Evolutionary conservation across 2,888 invertebrate genomes (phyloP), one percentile per base, ranked within the genome.

Genomic region (Bruchidius siliquastri): DNA sequence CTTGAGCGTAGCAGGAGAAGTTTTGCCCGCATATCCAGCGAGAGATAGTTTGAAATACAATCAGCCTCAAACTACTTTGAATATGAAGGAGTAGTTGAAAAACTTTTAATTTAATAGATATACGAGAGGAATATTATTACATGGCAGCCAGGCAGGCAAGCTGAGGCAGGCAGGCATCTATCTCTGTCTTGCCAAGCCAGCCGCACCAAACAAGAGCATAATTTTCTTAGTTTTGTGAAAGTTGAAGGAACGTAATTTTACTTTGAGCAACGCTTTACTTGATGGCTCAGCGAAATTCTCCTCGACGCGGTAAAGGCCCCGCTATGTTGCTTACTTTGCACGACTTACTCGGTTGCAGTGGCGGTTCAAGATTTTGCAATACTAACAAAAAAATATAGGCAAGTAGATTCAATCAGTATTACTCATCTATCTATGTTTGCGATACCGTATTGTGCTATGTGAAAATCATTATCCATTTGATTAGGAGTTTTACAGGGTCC

Each of bases 191-290:
- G 18, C 49, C 49, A 49, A 49, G 49, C 49, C 49, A 4, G 49
- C 13, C 49, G 49, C 13, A 1, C 49, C 49, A 18, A 49, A 49
- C 49, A 49, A 74, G 77, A 78, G 78, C 79, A 82, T 85, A 85
- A 85, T 85, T 85, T 85, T 84, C 84, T 83, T 81, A 85, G 84
- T 85, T 85, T 84, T 83, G 82, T 82, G 82, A 83, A 85, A 85
- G 84, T 84, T 84, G 82, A 83, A 82, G 83, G 82, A 83, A 82
- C 82, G 84, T 84, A 85, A 85, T 85, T 85, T 85, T 85, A 85
- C 85, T 85, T 85, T 84, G 85, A 85, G 82, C 81, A 82, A 84
- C 83, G 83, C 82, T 82, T 81, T 79, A 80, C 76, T 75, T 75
- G 78, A 77, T 80, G 79, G 83, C 77, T 79, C 84, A 81, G 77